These are phyloP conservation scores for Listrodromus nycthemerus DNA, from an alignment of 2,888 invertebrate genomes.

Conservation along the genomic window DNA sequence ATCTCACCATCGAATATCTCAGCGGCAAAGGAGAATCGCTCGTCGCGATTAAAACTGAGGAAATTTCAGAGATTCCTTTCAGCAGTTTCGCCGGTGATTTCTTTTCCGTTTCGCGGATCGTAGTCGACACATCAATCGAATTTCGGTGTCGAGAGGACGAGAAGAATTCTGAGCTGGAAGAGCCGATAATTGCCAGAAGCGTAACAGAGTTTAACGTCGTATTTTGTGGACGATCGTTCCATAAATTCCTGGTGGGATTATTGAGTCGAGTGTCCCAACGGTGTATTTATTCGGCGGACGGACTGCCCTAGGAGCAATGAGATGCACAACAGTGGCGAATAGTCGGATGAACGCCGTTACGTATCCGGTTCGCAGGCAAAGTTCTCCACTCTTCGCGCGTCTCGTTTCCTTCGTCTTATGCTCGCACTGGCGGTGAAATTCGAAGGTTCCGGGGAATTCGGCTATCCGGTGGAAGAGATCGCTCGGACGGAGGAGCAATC, in stretches of 20 bases:
- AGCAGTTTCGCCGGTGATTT: background rate
- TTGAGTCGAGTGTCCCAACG: conserved; percentile 8
- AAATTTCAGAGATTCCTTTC: too few relatives aligned
- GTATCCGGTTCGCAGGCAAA: conserved; percentile 36
- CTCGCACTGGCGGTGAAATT: conserved; percentile 53
- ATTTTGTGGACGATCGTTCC: background rate
- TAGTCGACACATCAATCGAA: too few relatives aligned
- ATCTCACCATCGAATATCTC: background rate
- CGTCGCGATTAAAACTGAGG: background rate
- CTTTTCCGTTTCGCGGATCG: background rate
- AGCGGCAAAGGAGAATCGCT: background rate
- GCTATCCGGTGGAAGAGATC: conserved; percentile 6
- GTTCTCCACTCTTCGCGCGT: background rate
- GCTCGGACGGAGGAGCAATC: conserved; percentile 8
- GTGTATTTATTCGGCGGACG: background rate
- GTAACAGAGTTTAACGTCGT: background rate
- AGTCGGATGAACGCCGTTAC: conserved; percentile 49
- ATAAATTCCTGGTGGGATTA: background rate
- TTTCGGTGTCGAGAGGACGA: background rate
- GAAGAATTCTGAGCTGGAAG: background rate
- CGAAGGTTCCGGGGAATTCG: conserved; percentile 51
- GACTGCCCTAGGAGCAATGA: background rate
- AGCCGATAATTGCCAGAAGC: background rate
- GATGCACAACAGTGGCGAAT: conserved; percentile 34
- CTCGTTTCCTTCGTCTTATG: conserved; percentile 40